Percentiles rank a stretch among this genome's conserved stretches.
Evolutionary conservation across 1,140 invertebrate species (phyloP).

Genomic region (Monomorium pharaonis): DNA sequence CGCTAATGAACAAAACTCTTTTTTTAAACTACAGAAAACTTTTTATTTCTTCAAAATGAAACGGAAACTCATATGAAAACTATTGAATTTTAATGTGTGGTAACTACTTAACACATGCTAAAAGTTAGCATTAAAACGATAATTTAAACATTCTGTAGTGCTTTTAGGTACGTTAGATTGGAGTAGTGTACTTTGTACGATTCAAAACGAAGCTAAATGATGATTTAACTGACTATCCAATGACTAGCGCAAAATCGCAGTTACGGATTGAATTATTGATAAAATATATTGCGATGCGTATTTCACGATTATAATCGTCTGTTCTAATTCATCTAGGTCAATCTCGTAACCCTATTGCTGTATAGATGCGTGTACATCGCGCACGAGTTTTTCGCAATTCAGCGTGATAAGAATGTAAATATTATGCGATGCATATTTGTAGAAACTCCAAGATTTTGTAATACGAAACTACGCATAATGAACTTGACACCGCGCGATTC

Average conservation of each 20-base stretch:
- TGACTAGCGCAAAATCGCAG: not conserved
- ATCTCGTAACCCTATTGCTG: not conserved
- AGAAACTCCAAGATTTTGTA: constrained; percentile 43
- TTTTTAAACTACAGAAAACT: no score
- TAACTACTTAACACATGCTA: no score
- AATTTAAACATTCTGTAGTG: not conserved
- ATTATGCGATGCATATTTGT: constrained; percentile 16
- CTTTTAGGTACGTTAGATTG: not conserved
- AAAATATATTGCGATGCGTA: constrained; percentile 9
- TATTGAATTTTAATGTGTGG: no score
- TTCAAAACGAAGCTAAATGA: not conserved
- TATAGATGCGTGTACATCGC: not conserved
- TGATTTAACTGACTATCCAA: not conserved
- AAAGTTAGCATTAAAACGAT: not conserved
- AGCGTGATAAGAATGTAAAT: constrained; percentile 8
- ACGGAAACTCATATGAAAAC: no score
- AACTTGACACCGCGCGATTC: constrained; percentile 58
- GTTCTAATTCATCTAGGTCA: constrained; percentile 14
- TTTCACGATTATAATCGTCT: not conserved
- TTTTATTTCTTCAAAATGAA: no score
- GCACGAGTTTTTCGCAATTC: constrained; percentile 5
- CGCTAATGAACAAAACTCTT: no score
- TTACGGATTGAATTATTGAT: constrained; percentile 6
- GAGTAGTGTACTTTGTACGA: not conserved
- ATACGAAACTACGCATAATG: constrained; percentile 34